Base-by-base conservation (phyloP, 2,113 vertebrate species). In the Lepisosteus oculatus region DNA sequence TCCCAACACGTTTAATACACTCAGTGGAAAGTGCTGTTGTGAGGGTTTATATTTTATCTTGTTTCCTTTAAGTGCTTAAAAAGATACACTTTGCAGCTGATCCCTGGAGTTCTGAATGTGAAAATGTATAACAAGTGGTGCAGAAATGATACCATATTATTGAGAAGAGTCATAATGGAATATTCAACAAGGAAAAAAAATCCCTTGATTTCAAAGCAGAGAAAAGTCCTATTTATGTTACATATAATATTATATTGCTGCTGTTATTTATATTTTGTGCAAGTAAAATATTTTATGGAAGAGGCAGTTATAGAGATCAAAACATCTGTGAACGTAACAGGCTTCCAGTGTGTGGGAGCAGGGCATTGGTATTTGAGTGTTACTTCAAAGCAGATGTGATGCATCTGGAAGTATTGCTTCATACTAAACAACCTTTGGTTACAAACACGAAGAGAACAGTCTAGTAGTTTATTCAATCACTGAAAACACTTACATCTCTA, bases 41-140 rank as follows among this genome's bases (percentile, higher is more conserved):
- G 47, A 66, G 71, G 17, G 71, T 54, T 65, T 55, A 64, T 17
- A 66, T 72, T 72, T 72, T 42, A 56, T 59, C 64, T 14, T 41
- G 51, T 55, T 54, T 43, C n/a, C 43, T 44, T 51, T 51, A 51
- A 51, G 47, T 42, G 11, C 17, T 56, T 14, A 67, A 64, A 65
- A 13, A 65, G 42, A 59, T n/a, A 9, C 13, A 6, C 14, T 56
- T 55, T 44, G 14, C 12, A 8, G n/a, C 54, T 72, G 64, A 72
- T n/a, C 15, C 55, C 55, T 57, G 63, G 15, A 41, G 42, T 14
- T 56, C 43, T 44, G 71, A n/a, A 13, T 29, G 43, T 8, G 43
- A 61, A 59, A 42, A 42, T 45, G 8, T 8, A 45, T 14, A 55
- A 64, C 70, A 61, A 47, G 61, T 41, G 70, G 45, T 5, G 14